A percentile compares a stretch with the other conserved stretches of the same genome.
Evolutionary conservation across 2,888 invertebrate genomes (phyloP).

Genomic region (Choristoneura rosaceana): DNA sequence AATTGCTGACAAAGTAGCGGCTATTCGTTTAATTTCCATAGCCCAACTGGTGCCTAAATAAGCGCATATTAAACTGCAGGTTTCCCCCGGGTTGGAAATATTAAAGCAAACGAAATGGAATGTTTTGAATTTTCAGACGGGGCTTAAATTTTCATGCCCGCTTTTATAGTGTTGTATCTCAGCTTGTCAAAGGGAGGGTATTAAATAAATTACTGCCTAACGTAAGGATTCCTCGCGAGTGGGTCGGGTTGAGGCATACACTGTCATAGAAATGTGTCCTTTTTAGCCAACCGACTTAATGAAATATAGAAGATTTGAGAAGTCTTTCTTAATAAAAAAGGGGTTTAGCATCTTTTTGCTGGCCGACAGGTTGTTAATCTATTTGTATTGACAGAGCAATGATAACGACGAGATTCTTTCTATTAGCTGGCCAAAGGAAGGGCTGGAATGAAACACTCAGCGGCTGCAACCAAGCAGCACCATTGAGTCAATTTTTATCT

Average conservation of each 20-base stretch:
- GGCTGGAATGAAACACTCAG: no score
- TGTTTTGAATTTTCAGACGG: background rate
- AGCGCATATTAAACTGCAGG: slow-evolving; percentile 18
- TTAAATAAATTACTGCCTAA: slow-evolving; percentile 1
- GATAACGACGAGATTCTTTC: no score
- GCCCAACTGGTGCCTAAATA: background rate
- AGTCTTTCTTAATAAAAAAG: no score
- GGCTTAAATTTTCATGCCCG: slow-evolving; percentile 2
- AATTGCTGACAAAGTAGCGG: slow-evolving; percentile 13
- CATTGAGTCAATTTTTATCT: no score
- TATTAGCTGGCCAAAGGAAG: no score
- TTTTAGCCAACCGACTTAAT: background rate
- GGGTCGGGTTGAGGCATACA: background rate
- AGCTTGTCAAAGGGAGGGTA: slow-evolving; percentile 4
- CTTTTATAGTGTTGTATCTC: background rate
- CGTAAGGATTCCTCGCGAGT: background rate
- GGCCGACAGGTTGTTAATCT: no score
- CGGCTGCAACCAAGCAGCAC: no score
- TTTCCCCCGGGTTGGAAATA: slow-evolving; percentile 5
- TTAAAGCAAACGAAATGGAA: slow-evolving; percentile 11
- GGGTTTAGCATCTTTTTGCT: no score
- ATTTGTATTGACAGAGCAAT: no score
- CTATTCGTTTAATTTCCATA: slow-evolving; percentile 6
- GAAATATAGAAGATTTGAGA: no score
- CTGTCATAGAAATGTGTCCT: background rate